phyloP scores from a whole-genome alignment of 2,797 vertebrate species.

The Macrochelys suwanniensis region DNA sequence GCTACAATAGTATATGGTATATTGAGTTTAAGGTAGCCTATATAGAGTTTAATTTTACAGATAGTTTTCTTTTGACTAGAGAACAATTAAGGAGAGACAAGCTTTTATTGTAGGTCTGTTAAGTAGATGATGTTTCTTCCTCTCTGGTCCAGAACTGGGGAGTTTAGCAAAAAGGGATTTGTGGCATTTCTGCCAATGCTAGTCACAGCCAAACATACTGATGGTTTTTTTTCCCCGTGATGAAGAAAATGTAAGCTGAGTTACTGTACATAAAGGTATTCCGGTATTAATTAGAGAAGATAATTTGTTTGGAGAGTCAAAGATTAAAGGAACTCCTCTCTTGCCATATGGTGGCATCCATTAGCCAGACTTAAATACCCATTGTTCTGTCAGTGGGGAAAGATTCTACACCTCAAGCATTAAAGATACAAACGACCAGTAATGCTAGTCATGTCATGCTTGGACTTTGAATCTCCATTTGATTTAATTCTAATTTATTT shows the following conservation, averaged over 20 bases:
- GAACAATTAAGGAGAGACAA: background rate
- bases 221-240: background rate
- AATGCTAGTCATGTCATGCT: background rate
- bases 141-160: background rate
- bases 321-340: conserved; percentile 31
- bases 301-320: conserved; percentile 21
- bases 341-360: background rate
- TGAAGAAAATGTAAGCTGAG: conserved; percentile 1
- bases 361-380: background rate
- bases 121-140: background rate
- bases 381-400: background rate
- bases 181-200: fast-evolving
- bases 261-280: conserved; percentile 24
- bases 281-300: conserved; percentile 38
- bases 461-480: conserved; percentile 47
- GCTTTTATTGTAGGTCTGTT: background rate
- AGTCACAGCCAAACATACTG: background rate
- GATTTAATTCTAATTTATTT: conserved; percentile 63
- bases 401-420: conserved; percentile 1
- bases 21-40: background rate
- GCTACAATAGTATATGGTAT: background rate
- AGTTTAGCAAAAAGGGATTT: background rate
- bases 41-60: background rate
- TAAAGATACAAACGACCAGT: background rate
- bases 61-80: background rate